A percentile compares a stretch with the other conserved stretches of the same genome.
phyloP scores from a whole-genome alignment of 2,888 invertebrate genomes.

The Linnaemya tessellans region DNA sequence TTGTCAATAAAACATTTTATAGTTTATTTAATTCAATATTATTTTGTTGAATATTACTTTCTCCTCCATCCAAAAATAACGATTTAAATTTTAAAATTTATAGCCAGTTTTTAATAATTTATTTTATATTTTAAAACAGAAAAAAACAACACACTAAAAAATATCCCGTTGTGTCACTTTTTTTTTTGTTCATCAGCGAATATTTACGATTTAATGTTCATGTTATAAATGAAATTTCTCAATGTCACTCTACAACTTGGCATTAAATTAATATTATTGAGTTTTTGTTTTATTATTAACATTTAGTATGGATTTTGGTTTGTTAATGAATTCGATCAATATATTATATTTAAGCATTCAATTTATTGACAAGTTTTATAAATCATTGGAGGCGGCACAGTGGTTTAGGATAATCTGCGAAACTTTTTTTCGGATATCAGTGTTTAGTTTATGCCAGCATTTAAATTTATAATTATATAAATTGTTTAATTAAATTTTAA shows the following conservation, averaged over 20 bases:
- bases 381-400: conserved; percentile 43
- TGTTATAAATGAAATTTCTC: conserved; percentile 61
- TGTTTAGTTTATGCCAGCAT: too few species aligned
- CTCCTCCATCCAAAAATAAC: conserved; percentile 1
- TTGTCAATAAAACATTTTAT: conserved; percentile 13
- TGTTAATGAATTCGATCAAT: conserved; percentile 55
- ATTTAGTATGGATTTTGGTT: conserved; percentile 38
- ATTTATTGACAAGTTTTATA: conserved; percentile 52
- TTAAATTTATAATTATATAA: too few species aligned
- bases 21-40: neutral
- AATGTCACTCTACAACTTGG: conserved; percentile 62
- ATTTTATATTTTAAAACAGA: conserved; percentile 23
- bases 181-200: neutral
- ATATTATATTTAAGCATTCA: conserved; percentile 46
- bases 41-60: conserved; percentile 24
- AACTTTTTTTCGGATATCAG: neutral
- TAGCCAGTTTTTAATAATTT: conserved; percentile 28
- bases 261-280: conserved; percentile 60
- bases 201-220: conserved; percentile 40
- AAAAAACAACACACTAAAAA: neutral
- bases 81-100: conserved; percentile 3
- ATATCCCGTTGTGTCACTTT: conserved; percentile 51
- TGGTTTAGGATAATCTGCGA: neutral
- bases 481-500: too few species aligned
- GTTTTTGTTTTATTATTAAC: conserved; percentile 54